Evolutionary conservation across 2,797 vertebrate genomes (phyloP).

Genomic region (Dryobates pubescens): DNA sequence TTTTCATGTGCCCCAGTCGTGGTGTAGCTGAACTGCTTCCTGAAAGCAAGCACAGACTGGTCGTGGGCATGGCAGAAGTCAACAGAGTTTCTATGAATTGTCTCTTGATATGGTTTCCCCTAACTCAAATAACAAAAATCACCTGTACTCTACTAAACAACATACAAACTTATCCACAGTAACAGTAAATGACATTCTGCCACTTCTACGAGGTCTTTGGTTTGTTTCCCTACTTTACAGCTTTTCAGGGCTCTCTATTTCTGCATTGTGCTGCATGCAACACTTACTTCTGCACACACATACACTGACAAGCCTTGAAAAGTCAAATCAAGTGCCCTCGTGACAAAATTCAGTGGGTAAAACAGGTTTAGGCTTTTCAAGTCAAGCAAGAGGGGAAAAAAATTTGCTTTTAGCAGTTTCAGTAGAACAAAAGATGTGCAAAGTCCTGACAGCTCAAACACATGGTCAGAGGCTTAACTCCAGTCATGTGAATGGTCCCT

Average conservation of each 20-base stretch:
- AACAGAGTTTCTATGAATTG: neutral
- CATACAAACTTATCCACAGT: neutral
- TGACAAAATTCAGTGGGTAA: slow-evolving; percentile 1
- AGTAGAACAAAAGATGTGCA: slow-evolving; percentile 40
- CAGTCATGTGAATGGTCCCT: slow-evolving; percentile 35
- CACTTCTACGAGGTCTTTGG: neutral
- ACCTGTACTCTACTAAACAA: neutral
- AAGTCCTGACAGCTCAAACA: slow-evolving; percentile 46
- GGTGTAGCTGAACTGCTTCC: neutral
- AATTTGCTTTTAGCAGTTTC: neutral
- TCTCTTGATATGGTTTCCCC: neutral
- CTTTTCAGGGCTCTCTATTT: neutral
- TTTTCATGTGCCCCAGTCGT: neutral
- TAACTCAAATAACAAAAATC: neutral
- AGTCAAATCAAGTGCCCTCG: neutral
- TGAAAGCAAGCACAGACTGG: slow-evolving; percentile 1
- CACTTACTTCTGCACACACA: neutral
- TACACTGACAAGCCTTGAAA: neutral
- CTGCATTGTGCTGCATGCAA: neutral
- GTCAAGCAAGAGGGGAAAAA: neutral
- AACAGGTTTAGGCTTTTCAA: slow-evolving; percentile 28
- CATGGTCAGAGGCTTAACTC: slow-evolving; percentile 22
- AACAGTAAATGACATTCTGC: neutral
- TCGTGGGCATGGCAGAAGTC: neutral
- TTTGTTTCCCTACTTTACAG: neutral